A percentile compares a stretch with the other conserved stretches of the same genome.
Conservation (phyloP, 2,113 vertebrate genomes). For the Lophochroa leadbeateri region DNA sequence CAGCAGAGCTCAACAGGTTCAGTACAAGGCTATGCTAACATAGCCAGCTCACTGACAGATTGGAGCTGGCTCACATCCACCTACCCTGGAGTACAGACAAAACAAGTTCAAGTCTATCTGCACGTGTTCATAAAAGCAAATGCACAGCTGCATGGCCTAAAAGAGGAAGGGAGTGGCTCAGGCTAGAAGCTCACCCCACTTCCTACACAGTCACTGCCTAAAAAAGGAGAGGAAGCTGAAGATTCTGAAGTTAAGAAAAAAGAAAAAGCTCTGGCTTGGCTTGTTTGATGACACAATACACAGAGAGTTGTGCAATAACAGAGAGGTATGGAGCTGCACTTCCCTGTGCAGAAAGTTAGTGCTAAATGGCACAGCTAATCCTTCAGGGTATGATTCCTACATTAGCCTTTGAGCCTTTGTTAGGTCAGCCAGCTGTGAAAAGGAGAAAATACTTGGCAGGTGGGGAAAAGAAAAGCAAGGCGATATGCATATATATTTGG, state of each 20-base stretch:
- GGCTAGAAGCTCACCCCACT: neutral
- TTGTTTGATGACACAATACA: neutral
- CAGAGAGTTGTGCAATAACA: neutral
- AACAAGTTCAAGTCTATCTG: conserved; percentile 57
- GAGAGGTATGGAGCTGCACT: neutral
- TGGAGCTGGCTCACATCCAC: conserved; percentile 40
- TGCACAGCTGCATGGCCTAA: conserved; percentile 23
- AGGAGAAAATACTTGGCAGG: neutral
- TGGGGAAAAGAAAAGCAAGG: conserved; percentile 1
- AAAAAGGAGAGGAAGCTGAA: conserved; percentile 32
- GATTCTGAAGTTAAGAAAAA: neutral
- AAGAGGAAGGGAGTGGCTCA: conserved; percentile 48
- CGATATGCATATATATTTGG: conserved; percentile 24
- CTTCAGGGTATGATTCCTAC: neutral
- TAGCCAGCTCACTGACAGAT: conserved; percentile 31
- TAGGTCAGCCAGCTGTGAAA: conserved; percentile 64
- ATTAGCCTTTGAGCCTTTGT: neutral
- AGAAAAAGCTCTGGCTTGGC: neutral
- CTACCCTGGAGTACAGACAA: conserved; percentile 52
- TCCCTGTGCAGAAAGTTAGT: neutral
- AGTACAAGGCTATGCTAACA: neutral
- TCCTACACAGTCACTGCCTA: conserved; percentile 14
- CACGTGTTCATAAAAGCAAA: conserved; percentile 49
- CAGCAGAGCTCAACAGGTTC: conserved; percentile 23
- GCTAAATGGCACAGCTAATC: neutral